Conservation (phyloP, 1,140 invertebrate species). For the Zophobas morio region DNA sequence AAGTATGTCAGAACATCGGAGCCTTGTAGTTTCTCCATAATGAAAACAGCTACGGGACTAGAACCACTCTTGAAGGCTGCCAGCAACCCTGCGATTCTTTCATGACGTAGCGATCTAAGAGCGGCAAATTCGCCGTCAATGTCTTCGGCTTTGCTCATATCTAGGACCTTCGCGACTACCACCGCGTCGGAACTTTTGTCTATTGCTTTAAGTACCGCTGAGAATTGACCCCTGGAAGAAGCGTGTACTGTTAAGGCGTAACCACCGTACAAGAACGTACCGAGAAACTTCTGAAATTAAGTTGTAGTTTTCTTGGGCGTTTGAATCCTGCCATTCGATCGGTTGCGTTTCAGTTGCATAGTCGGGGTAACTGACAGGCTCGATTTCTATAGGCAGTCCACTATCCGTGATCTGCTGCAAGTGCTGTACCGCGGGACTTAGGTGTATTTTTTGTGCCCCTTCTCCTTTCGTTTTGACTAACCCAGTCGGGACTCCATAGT, state of each 20-base stretch:
- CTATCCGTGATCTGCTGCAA: constrained; percentile 87
- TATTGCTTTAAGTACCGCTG: constrained; percentile 86
- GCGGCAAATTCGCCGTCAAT: constrained; percentile 87
- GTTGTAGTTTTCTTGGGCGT: constrained; percentile 81
- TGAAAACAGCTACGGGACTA: constrained; percentile 78
- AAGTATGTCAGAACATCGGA: constrained; percentile 93
- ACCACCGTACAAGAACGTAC: constrained; percentile 57
- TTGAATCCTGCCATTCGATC: constrained; percentile 78
- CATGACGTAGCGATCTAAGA: constrained; percentile 85
- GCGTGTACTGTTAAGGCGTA: constrained; percentile 24
- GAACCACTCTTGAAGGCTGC: constrained; percentile 80
- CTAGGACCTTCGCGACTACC: constrained; percentile 85
- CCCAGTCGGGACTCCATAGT: constrained; percentile 82
- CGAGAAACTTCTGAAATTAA: constrained; percentile 86
- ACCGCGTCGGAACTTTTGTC: constrained; percentile 81
- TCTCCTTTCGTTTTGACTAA: constrained; percentile 77
- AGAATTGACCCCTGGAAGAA: constrained; percentile 83
- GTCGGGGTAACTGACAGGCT: constrained; percentile 77
- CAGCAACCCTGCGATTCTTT: constrained; percentile 84
- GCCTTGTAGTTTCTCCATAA: constrained; percentile 91
- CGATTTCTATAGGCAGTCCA: constrained; percentile 78
- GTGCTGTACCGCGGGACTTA: constrained; percentile 86
- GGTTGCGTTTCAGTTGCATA: constrained; percentile 83
- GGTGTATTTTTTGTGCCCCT: constrained; percentile 77
- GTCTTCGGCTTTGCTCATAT: constrained; percentile 76